phyloP scores from a whole-genome alignment of 2,888 invertebrate species.

The Stomorhina lunata region DNA sequence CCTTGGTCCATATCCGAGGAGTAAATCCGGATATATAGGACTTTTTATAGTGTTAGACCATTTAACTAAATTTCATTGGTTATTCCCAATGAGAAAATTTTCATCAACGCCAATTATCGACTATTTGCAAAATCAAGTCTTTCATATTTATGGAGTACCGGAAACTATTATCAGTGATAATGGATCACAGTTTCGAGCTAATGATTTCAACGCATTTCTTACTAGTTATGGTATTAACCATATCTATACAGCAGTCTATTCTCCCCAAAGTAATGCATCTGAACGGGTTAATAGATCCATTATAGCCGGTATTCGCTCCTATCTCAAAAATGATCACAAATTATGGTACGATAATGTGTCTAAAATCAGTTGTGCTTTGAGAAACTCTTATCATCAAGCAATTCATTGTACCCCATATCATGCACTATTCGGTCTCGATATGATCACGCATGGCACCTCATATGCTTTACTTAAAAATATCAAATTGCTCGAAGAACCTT shows the following conservation, averaged over 20 bases:
- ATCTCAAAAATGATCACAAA: background rate
- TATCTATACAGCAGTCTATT: background rate
- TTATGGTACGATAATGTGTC: background rate
- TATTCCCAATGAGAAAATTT: constrained; percentile 25
- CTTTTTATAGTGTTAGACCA: constrained; percentile 48
- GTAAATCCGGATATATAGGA: constrained; percentile 37
- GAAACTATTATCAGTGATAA: constrained; percentile 32
- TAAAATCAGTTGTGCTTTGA: background rate
- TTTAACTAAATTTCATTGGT: constrained; percentile 38
- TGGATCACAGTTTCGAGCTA: background rate
- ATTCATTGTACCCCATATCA: background rate
- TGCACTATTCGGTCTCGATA: constrained; percentile 13
- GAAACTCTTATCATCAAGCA: background rate
- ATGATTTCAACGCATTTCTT: constrained; percentile 27
- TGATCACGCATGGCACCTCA: constrained; percentile 14
- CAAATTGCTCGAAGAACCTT: constrained; percentile 9
- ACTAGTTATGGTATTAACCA: constrained; percentile 67
- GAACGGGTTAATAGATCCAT: background rate
- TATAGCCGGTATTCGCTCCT: background rate
- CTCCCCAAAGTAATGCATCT: background rate
- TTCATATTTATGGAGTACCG: constrained; percentile 66
- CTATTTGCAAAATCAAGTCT: constrained; percentile 47
- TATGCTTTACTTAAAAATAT: background rate
- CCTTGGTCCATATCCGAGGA: constrained; percentile 58
- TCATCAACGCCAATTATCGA: background rate